Evolutionary conservation across 2,888 invertebrate genomes (phyloP).

Genomic region (Apamea sordens): DNA sequence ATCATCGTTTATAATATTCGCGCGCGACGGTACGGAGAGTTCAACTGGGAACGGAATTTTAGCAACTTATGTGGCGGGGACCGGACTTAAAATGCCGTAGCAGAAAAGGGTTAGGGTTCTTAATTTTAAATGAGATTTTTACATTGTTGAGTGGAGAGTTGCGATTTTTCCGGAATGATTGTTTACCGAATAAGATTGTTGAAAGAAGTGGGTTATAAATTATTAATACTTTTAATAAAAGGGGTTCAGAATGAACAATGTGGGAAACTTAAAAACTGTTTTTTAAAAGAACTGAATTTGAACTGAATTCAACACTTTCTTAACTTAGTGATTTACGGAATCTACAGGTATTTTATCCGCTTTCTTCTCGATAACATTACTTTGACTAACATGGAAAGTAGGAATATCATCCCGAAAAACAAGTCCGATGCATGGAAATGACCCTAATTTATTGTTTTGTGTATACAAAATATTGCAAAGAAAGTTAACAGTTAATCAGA

Average conservation of each 20-base stretch:
- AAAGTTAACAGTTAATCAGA: not conserved
- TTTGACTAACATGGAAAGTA: slow-evolving; percentile 3
- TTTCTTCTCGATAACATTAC: slow-evolving; percentile 41
- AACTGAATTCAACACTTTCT: slow-evolving; percentile 4
- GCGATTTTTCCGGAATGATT: not conserved
- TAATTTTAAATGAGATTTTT: not conserved
- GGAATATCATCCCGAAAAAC: not conserved
- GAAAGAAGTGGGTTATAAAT: slow-evolving; percentile 1
- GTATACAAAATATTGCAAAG: slow-evolving; percentile 14
- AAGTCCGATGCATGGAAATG: slow-evolving; percentile 31
- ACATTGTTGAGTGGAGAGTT: not conserved
- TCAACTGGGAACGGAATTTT: slow-evolving; percentile 26
- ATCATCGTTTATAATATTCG: slow-evolving; percentile 27
- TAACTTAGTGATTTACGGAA: slow-evolving; percentile 6
- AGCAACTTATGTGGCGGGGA: not conserved
- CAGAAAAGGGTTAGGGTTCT: slow-evolving; percentile 26
- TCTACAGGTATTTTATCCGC: slow-evolving; percentile 14
- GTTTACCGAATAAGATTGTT: not conserved
- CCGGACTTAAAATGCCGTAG: not conserved
- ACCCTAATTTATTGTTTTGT: slow-evolving; percentile 56
- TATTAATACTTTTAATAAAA: not conserved
- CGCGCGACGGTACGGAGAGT: slow-evolving; percentile 57
- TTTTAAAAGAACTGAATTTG: not conserved
- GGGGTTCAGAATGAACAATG: not conserved
- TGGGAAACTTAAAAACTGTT: not conserved